phyloP scores from a whole-genome alignment of 1,140 invertebrate species.

The Brachystomella parvula region DNA sequence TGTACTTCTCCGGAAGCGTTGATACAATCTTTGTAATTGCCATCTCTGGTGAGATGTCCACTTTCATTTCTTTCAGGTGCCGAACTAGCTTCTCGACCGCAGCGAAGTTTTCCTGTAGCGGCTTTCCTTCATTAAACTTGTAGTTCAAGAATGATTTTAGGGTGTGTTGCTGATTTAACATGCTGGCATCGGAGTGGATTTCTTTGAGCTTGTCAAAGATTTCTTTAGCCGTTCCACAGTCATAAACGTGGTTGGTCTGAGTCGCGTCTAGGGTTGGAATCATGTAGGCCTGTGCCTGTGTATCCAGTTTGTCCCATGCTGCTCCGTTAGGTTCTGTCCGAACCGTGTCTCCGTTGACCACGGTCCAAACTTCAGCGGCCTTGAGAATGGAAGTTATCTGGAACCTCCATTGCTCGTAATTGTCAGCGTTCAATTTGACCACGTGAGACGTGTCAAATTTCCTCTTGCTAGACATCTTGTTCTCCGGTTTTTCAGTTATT shows the following conservation, averaged over 20 bases:
- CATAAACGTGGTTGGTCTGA: not conserved
- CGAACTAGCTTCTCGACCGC: not conserved
- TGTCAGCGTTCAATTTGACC: not conserved
- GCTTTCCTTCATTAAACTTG: not conserved
- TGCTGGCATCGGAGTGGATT: not conserved
- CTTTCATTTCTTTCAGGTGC: not conserved
- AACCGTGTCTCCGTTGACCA: not conserved
- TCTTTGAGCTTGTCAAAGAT: not conserved
- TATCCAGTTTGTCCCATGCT: not conserved
- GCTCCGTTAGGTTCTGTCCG: no score
- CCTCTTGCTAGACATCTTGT: not conserved
- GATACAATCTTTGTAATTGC: not conserved
- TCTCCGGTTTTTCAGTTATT: not conserved
- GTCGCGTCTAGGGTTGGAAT: not conserved
- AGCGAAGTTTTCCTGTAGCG: not conserved
- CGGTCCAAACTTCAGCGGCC: not conserved
- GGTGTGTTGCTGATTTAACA: not conserved
- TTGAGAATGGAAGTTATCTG: not conserved
- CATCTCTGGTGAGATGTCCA: not conserved
- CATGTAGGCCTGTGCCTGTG: not conserved
- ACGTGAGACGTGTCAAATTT: not conserved
- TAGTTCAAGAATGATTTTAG: not conserved
- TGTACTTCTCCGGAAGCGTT: not conserved
- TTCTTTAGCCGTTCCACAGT: not conserved
- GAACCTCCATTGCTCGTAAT: not conserved